Conservation (phyloP, 2,113 vertebrate species). For the Hippocampus guttulatus region DNA sequence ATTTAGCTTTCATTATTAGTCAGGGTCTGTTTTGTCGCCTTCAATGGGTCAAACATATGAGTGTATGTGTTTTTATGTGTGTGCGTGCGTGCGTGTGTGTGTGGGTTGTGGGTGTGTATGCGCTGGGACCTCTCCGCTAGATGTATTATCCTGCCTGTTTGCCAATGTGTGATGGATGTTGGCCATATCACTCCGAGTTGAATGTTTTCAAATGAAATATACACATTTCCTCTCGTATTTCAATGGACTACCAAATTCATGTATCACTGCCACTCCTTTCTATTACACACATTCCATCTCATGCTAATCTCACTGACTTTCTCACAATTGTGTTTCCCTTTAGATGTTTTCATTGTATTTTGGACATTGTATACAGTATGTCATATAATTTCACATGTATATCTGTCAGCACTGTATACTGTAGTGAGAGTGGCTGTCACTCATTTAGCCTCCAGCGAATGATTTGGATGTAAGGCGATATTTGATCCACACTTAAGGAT, state of each 20-base stretch:
- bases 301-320: slow-evolving; percentile 16
- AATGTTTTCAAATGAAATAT: slow-evolving; percentile 74
- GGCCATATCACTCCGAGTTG: slow-evolving; percentile 87
- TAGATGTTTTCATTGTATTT: slow-evolving; percentile 44
- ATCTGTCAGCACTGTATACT: slow-evolving; percentile 25
- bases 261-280: slow-evolving; percentile 93
- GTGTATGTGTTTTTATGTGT: too few species aligned
- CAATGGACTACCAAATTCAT: slow-evolving; percentile 95
- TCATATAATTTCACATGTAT: slow-evolving; percentile 18
- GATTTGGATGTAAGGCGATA: slow-evolving; percentile 30
- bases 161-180: slow-evolving; percentile 92
- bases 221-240: slow-evolving; percentile 98
- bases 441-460: slow-evolving; percentile 43
- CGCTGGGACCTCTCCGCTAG: neutral
- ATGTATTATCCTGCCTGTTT: slow-evolving; percentile 61
- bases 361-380: neutral
- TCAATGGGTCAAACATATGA: neutral
- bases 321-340: slow-evolving; percentile 37
- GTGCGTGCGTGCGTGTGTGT: neutral
- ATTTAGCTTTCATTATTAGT: neutral
- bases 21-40: neutral
- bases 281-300: slow-evolving; percentile 76
- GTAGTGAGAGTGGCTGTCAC: slow-evolving; percentile 31
- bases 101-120: slow-evolving; percentile 4
- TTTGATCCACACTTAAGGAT: slow-evolving; percentile 28